Base-by-base conservation (phyloP, 1,140 invertebrate species). In the Condylostylus longicornis region DNA sequence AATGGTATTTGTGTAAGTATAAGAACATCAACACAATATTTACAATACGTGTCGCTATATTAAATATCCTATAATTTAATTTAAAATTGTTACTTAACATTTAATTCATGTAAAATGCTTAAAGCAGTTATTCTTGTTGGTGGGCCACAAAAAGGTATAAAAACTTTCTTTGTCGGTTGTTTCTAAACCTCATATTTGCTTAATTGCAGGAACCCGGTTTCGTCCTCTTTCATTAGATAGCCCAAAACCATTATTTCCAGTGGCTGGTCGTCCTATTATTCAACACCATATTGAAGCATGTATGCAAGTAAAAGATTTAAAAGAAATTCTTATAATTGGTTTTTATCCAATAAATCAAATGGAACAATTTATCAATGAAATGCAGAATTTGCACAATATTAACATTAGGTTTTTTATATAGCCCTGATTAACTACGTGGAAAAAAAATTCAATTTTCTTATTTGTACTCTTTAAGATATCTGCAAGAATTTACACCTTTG, bases 201-300 rank as follows among this genome's bases (percentile, higher is more conserved):
- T 39, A 42, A 27, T n/a, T 34, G 21, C 41, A 95, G 90, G 91
- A 10, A 98, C 94, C 9, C 69, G 95, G 38, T 99, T 99, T 61
- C 76, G 95, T 5, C 95, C 95, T 1, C 64, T 98, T 4, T 98
- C 93, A 0, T 62, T 99, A 42, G 91, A 98, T 54, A 77, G 89
- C 23, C 94, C 95, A 4, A 98, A 99, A 55, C 94, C 94, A 0
- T 54, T 98, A 5, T 98, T 98, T 62, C 93, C 93, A 5, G 79
- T 98, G 13, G 95, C 91, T 41, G 95, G 95, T 2, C 64, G 90
- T 18, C 88, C 89, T 3, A 68, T 93, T 44, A 89, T 98, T 43
- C 88, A 98, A 51, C 95, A 98, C 65, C 88, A 97, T 47, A 95
- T 99, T 38, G 89, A 96, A 65, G 88, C 93, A 42, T 96, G 89